phyloP scores from a whole-genome alignment of 2,797 vertebrate species.

The Adrianichthys oophorus region DNA sequence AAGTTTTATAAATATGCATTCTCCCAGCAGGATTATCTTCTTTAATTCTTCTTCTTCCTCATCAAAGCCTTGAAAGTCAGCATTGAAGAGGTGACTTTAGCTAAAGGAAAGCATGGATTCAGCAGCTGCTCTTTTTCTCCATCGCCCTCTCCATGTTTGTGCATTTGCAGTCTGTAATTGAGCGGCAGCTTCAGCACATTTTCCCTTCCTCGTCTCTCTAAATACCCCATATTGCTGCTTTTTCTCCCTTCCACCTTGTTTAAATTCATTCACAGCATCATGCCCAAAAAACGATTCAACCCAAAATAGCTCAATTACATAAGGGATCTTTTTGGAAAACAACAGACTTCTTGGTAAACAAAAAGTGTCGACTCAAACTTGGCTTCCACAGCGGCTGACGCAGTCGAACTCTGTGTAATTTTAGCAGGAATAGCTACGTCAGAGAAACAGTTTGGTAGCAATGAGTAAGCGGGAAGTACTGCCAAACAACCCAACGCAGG shows the following conservation, averaged over 20 bases:
- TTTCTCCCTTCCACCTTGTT: slow-evolving; percentile 24
- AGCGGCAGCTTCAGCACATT: slow-evolving; percentile 8
- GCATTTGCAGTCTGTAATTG: not conserved
- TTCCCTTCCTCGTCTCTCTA: slow-evolving; percentile 29
- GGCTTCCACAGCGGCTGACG: slow-evolving; percentile 11
- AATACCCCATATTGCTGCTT: slow-evolving; percentile 6
- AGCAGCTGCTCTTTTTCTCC: too few relatives aligned
- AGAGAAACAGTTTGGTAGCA: slow-evolving; percentile 31
- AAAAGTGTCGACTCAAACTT: slow-evolving; percentile 26
- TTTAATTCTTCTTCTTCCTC: too few relatives aligned
- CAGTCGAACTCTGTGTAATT: slow-evolving; percentile 37
- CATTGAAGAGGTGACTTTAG: too few relatives aligned
- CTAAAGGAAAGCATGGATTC: too few relatives aligned
- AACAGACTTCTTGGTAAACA: slow-evolving; percentile 22
- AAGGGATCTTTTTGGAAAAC: slow-evolving; percentile 24
- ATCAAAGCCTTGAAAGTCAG: too few relatives aligned
- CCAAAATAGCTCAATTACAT: slow-evolving; percentile 40
- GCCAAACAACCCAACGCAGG: slow-evolving; percentile 22
- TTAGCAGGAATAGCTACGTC: slow-evolving; percentile 29
- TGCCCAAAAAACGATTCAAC: slow-evolving; percentile 18
- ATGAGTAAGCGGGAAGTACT: slow-evolving; percentile 35
- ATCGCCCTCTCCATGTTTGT: too few relatives aligned
- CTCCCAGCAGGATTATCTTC: too few relatives aligned
- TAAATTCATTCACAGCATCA: slow-evolving; percentile 29
- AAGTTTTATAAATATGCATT: too few relatives aligned